Conservation (phyloP, 2,797 vertebrate genomes). For the Prionace glauca region DNA sequence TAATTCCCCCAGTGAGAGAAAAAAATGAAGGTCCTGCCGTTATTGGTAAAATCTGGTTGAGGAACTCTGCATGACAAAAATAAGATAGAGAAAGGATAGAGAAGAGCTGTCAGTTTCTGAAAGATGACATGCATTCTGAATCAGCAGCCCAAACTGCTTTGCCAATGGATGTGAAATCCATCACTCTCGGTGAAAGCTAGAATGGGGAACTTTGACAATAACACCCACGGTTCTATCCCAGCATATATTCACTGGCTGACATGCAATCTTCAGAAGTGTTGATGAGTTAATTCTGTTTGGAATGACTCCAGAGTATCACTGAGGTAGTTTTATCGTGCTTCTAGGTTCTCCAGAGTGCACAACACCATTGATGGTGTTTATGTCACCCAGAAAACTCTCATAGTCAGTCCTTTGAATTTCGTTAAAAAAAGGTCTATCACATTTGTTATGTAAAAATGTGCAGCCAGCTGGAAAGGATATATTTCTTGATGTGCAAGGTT, state of each 20-base stretch:
- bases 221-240: background rate
- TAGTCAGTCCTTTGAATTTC: background rate
- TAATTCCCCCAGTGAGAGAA: background rate
- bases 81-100: background rate
- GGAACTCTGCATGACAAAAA: background rate
- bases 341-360: background rate
- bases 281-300: background rate
- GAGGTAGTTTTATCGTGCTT: background rate
- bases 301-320: background rate
- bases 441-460: background rate
- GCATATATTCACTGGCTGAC: background rate
- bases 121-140: background rate
- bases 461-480: background rate
- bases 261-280: background rate
- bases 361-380: background rate
- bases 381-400: background rate
- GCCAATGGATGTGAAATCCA: background rate
- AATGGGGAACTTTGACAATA: background rate
- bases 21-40: background rate
- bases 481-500: background rate
- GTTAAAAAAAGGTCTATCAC: background rate
- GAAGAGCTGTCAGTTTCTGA: background rate
- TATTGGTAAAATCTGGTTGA: background rate
- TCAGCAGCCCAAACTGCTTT: background rate
- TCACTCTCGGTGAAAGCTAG: background rate